phyloP scores from a whole-genome alignment of 2,113 vertebrate genomes.

The Hyperopisus bebe region DNA sequence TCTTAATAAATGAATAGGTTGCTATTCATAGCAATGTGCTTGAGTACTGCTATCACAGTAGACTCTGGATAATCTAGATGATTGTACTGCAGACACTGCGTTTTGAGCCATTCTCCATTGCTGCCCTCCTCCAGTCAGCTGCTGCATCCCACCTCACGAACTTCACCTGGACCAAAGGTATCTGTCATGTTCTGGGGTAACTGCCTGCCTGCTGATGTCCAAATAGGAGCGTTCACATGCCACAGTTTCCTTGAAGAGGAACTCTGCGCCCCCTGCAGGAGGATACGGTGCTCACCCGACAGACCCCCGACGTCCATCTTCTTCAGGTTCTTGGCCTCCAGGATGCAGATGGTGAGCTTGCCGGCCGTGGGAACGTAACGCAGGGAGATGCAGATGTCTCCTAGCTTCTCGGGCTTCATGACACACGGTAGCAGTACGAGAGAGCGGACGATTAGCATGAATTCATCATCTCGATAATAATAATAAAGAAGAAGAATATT shows the following conservation, averaged over 20 bases:
- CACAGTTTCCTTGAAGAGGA: not conserved
- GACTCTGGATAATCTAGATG: not conserved
- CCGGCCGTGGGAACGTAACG: slow-evolving; percentile 94
- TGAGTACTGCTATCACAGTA: not conserved
- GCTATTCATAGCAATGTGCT: not conserved
- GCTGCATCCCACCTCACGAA: not conserved
- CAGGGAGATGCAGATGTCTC: slow-evolving; percentile 94
- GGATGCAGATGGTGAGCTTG: slow-evolving; percentile 93
- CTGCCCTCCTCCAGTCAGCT: not conserved
- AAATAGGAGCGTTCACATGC: not conserved
- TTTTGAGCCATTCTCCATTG: not conserved
- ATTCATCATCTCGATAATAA: not conserved
- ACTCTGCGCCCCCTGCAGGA: not conserved
- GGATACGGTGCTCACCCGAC: slow-evolving; percentile 65
- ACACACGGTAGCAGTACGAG: not conserved
- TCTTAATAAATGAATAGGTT: not conserved
- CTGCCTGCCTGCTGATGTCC: not conserved
- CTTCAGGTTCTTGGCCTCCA: slow-evolving; percentile 98
- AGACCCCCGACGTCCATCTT: slow-evolving; percentile 98
- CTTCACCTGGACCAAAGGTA: not conserved
- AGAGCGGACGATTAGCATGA: not conserved
- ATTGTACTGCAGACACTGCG: not conserved
- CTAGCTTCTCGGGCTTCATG: slow-evolving; percentile 87
- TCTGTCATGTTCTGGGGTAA: not conserved
- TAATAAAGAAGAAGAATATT: not conserved